phyloP scores from a whole-genome alignment of 1,140 invertebrate genomes.

The Lordiphosa collinella region DNA sequence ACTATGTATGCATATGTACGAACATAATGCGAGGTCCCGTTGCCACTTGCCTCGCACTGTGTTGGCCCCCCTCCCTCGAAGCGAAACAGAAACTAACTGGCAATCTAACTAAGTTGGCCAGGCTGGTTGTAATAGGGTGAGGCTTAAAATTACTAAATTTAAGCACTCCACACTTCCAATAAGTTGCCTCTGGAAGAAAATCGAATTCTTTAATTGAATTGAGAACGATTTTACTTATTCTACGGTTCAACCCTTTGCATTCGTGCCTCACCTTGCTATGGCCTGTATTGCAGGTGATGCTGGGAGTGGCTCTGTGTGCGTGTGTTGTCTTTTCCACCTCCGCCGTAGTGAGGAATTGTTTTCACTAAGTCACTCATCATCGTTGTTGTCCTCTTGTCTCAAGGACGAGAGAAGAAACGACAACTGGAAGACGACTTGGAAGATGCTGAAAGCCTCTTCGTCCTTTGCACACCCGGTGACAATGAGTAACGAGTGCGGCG shows the following conservation, averaged over 20 bases:
- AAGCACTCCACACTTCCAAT: no score
- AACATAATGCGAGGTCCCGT: neutral
- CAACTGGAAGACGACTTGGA: conserved; percentile 7
- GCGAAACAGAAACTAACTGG: conserved; percentile 24
- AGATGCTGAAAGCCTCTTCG: conserved; percentile 41
- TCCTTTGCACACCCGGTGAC: conserved; percentile 24
- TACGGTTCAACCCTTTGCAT: no score
- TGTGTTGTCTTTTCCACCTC: conserved; percentile 24
- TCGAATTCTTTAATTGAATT: no score
- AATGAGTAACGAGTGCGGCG: conserved; percentile 36
- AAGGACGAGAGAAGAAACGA: neutral
- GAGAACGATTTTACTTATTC: no score
- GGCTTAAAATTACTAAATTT: no score
- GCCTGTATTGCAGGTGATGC: no score
- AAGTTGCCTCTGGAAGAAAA: no score
- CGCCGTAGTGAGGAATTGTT: conserved; percentile 51
- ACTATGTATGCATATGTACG: conserved; percentile 14
- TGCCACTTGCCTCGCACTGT: no score
- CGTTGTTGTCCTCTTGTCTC: conserved; percentile 17
- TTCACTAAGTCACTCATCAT: conserved; percentile 66
- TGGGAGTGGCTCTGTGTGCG: neutral
- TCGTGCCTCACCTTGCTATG: no score
- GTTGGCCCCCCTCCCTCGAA: no score
- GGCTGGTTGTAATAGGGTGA: neutral
- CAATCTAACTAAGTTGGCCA: conserved; percentile 16